A percentile compares a stretch with the other conserved stretches of the same genome.
Evolutionary conservation across 2,888 invertebrate genomes (phyloP).

Genomic region (Anticlea derivata): DNA sequence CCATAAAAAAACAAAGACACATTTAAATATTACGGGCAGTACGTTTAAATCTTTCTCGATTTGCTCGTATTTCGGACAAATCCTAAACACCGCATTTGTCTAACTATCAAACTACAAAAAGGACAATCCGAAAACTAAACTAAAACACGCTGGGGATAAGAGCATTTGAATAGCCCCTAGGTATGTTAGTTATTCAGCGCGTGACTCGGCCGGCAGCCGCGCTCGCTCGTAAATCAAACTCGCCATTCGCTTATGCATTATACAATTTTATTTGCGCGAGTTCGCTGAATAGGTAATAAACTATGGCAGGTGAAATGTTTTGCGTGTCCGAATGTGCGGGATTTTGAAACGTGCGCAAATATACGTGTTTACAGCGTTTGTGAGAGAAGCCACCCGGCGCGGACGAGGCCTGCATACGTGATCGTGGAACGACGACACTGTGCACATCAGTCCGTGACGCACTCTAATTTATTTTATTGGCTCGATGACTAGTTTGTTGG

Average conservation of each 20-base stretch:
- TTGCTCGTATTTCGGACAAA: background rate
- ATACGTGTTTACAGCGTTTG: conserved; percentile 48
- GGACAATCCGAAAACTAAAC: conserved; percentile 41
- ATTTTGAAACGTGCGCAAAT: conserved; percentile 75
- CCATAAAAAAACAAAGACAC: too few relatives aligned
- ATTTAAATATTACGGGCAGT: too few relatives aligned
- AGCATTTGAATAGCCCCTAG: conserved; percentile 68
- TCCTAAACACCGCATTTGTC: conserved; percentile 18
- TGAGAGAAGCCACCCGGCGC: conserved; percentile 12
- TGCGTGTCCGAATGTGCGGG: conserved; percentile 68
- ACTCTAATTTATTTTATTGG: conserved; percentile 4
- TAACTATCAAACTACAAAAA: conserved; percentile 25
- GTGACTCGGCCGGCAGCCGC: conserved; percentile 61
- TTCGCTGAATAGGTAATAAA: conserved; percentile 83
- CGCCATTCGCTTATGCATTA: conserved; percentile 83
- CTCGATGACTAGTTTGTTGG: background rate
- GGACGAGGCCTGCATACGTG: conserved; percentile 24
- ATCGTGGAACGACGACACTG: conserved; percentile 11
- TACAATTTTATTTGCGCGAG: conserved; percentile 84
- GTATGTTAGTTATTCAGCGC: conserved; percentile 79
- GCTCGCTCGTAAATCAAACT: conserved; percentile 81
- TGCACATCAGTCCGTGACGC: conserved; percentile 10
- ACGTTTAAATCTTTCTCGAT: background rate
- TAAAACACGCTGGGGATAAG: conserved; percentile 48
- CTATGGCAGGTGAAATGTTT: conserved; percentile 79